These are phyloP conservation scores for Acronicta alni DNA, from an alignment of 2,888 invertebrate species.

Conservation along the genomic window DNA sequence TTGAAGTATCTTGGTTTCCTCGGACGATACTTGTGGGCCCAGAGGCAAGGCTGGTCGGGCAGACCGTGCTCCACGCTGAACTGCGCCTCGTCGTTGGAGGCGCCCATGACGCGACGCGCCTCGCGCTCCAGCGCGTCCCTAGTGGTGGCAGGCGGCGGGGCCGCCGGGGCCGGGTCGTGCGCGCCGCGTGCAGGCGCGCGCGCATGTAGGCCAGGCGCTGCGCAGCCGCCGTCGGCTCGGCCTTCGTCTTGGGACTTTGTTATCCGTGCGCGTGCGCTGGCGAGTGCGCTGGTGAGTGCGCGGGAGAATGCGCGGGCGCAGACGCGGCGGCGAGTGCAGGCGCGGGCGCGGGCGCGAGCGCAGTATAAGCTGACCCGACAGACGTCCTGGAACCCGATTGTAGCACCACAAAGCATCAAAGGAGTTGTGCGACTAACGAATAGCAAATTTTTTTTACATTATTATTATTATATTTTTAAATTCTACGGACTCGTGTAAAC, in stretches of 20 bases:
- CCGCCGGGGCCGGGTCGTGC: constrained; percentile 78
- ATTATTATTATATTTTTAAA: too few species aligned
- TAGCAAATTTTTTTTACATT: too few species aligned
- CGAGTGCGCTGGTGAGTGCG: constrained; percentile 11
- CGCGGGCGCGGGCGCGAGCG: too few species aligned
- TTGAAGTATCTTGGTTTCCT: constrained; percentile 99
- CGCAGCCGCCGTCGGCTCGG: constrained; percentile 93
- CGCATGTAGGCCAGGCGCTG: constrained; percentile 93
- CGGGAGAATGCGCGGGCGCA: constrained; percentile 14
- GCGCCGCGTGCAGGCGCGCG: constrained; percentile 90
- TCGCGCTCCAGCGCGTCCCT: constrained; percentile 60
- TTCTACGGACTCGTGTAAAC: too few species aligned
- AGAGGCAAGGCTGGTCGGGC: constrained; percentile 96
- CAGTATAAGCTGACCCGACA: too few species aligned
- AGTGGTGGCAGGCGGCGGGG: constrained; percentile 87
- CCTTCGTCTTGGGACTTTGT: too few species aligned
- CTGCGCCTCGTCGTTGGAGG: constrained; percentile 95
- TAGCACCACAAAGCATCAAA: too few species aligned
- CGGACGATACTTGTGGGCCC: constrained; percentile 99
- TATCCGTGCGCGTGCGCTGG: not conserved
- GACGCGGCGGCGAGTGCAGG: too few species aligned
- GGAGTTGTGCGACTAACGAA: too few species aligned
- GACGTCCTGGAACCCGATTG: too few species aligned
- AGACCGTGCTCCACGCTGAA: constrained; percentile 97
- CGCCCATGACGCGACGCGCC: constrained; percentile 93